Conservation (phyloP, 2,113 vertebrate genomes). For the Hippoglossus stenolepis region DNA sequence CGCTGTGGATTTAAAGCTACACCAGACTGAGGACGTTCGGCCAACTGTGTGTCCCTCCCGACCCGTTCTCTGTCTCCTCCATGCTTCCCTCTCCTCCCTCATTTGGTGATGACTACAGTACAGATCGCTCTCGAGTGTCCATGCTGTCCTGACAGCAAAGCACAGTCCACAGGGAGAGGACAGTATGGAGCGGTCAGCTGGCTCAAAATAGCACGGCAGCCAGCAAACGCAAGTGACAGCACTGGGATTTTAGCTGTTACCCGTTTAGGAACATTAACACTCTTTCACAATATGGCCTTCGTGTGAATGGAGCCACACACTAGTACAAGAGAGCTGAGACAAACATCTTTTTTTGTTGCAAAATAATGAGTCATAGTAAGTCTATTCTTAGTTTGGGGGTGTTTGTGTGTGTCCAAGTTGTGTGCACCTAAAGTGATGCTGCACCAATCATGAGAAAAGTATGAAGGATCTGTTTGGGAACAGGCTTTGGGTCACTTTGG, state of each 20-base stretch:
- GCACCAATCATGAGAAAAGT: slow-evolving; percentile 36
- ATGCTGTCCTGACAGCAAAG: slow-evolving; percentile 66
- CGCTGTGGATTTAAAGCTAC: slow-evolving; percentile 19
- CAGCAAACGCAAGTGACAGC: slow-evolving; percentile 72
- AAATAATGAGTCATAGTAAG: slow-evolving; percentile 78
- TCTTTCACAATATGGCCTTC: slow-evolving; percentile 10
- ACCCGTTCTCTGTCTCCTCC: slow-evolving; percentile 34
- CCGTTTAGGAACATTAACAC: slow-evolving; percentile 35
- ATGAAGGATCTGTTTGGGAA: slow-evolving; percentile 42
- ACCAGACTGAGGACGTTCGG: slow-evolving; percentile 25
- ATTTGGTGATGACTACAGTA: slow-evolving; percentile 44
- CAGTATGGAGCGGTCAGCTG: slow-evolving; percentile 61
- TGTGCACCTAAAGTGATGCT: slow-evolving; percentile 71
- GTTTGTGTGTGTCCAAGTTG: slow-evolving; percentile 70
- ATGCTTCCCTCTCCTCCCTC: slow-evolving; percentile 46
- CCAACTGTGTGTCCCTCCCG: slow-evolving; percentile 4
- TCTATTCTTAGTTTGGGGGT: slow-evolving; percentile 76
- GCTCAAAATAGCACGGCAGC: slow-evolving; percentile 78
- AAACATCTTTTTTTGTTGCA: slow-evolving; percentile 73
- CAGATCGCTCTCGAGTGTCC: slow-evolving; percentile 55
- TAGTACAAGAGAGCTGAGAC: slow-evolving; percentile 52
- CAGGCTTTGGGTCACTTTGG: slow-evolving; percentile 49
- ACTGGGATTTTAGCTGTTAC: slow-evolving; percentile 40
- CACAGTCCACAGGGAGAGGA: slow-evolving; percentile 62
- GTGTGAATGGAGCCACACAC: slow-evolving; percentile 26